phyloP scores from a whole-genome alignment of 2,113 vertebrate species.

The Picathartes gymnocephalus region DNA sequence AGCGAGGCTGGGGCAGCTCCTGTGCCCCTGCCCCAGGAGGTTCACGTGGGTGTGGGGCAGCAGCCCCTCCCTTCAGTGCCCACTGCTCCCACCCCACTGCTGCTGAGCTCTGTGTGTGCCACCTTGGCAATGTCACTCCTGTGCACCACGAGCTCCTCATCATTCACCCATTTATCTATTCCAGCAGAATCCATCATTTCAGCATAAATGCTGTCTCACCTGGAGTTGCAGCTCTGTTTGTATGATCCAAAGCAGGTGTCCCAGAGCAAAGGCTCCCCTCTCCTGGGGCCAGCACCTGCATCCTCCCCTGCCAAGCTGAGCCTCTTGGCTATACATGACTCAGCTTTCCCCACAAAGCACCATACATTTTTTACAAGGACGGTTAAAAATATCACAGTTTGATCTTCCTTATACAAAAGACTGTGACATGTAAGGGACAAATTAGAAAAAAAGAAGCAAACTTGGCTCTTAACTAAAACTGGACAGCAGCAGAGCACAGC shows the following conservation, averaged over 20 bases:
- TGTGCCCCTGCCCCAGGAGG: not conserved
- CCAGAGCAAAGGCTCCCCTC: not conserved
- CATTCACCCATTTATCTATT: not conserved
- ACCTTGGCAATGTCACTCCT: not conserved
- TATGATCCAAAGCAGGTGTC: not conserved
- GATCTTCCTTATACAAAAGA: not conserved
- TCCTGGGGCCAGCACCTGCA: not conserved
- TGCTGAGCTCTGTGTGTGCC: not conserved
- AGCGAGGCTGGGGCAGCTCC: fast-evolving
- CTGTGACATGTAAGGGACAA: not conserved
- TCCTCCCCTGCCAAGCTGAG: not conserved
- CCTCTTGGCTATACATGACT: not conserved
- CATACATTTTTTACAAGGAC: not conserved
- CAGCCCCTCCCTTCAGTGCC: not conserved
- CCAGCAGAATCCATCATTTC: not conserved
- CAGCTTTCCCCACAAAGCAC: not conserved
- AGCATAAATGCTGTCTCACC: not conserved
- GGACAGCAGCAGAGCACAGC: not conserved
- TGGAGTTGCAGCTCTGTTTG: fast-evolving
- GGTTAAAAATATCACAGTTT: not conserved
- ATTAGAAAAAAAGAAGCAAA: not conserved
- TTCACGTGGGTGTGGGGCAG: not conserved
- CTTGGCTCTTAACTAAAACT: not conserved
- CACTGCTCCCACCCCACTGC: not conserved
- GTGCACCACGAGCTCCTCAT: not conserved